These are phyloP conservation scores for Todiramphus chloris DNA, from an alignment of 2,113 vertebrate genomes.

Conservation along the genomic window DNA sequence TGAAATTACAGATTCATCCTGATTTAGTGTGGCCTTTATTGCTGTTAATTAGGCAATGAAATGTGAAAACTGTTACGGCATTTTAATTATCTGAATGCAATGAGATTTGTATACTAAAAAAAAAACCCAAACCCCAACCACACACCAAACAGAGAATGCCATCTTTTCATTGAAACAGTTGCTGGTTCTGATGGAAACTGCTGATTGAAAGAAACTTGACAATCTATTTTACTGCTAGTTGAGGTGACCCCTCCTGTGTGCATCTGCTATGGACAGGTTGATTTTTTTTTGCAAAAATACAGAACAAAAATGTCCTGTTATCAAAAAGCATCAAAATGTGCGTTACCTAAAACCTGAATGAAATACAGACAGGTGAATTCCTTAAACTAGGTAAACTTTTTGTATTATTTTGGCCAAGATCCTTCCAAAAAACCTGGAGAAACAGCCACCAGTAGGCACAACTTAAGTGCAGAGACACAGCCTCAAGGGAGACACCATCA, in stretches of 20 bases:
- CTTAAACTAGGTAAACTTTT: neutral
- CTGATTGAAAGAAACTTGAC: neutral
- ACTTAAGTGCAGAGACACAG: neutral
- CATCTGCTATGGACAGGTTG: neutral
- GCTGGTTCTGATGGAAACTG: neutral
- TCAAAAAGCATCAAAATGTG: neutral
- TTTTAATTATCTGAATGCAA: slow-evolving; percentile 71
- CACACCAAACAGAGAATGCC: neutral
- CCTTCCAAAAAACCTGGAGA: neutral
- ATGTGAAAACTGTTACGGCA: slow-evolving; percentile 64
- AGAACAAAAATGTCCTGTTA: neutral
- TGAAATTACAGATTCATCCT: slow-evolving; percentile 67
- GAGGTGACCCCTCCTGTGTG: neutral
- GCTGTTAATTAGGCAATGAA: slow-evolving; percentile 74
- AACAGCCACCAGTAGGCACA: neutral
- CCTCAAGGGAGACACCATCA: neutral
- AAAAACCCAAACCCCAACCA: neutral
- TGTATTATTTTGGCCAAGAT: neutral
- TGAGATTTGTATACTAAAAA: slow-evolving; percentile 31
- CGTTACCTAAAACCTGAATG: neutral
- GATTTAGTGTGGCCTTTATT: slow-evolving; percentile 71
- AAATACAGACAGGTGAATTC: neutral
- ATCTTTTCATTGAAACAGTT: neutral
- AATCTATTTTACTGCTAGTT: neutral
- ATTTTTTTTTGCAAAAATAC: neutral